These are phyloP conservation scores for Ctenochaetus hawaiiensis DNA, from an alignment of 2,797 vertebrate species.

Conservation along the genomic window DNA sequence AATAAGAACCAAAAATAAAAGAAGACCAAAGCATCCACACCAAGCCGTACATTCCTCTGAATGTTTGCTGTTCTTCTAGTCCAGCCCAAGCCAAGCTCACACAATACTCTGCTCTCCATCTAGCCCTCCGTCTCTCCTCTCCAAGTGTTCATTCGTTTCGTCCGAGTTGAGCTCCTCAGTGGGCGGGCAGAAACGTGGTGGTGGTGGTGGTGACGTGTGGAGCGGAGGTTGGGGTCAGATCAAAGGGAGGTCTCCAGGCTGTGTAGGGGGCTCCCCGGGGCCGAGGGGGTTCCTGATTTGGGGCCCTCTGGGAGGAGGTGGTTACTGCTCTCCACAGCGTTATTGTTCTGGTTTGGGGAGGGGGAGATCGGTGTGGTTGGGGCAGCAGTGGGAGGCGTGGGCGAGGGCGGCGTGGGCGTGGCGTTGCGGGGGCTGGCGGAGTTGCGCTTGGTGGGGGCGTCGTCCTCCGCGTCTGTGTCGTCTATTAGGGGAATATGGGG, in stretches of 20 bases:
- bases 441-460: constrained; percentile 97
- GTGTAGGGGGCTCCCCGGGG: constrained; percentile 97
- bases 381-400: constrained; percentile 64
- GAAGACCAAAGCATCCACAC: constrained; percentile 89
- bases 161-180: constrained; percentile 70
- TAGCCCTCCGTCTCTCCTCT: constrained; percentile 48
- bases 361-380: constrained; percentile 85
- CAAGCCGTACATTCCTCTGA: constrained; percentile 96
- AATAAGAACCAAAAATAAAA: constrained; percentile 71
- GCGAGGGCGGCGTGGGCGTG: constrained; percentile 87
- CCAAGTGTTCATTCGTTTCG: constrained; percentile 46
- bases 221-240: constrained; percentile 77
- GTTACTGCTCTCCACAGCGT: constrained; percentile 95
- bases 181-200: constrained; percentile 67
- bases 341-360: constrained; percentile 99
- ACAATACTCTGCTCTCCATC: constrained; percentile 77
- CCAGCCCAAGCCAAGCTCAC: constrained; percentile 77
- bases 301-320: constrained; percentile 94
- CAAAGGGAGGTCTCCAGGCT: constrained; percentile 99
- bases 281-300: constrained; percentile 93
- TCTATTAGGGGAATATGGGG: constrained; percentile 99
- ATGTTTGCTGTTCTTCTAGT: constrained; percentile 93
- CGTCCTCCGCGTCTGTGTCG: constrained; percentile 98
- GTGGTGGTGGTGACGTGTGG: constrained; percentile 60
- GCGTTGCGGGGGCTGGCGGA: constrained; percentile 85